Conservation (phyloP, 2,113 vertebrate genomes). For the Crotalus tigris region DNA sequence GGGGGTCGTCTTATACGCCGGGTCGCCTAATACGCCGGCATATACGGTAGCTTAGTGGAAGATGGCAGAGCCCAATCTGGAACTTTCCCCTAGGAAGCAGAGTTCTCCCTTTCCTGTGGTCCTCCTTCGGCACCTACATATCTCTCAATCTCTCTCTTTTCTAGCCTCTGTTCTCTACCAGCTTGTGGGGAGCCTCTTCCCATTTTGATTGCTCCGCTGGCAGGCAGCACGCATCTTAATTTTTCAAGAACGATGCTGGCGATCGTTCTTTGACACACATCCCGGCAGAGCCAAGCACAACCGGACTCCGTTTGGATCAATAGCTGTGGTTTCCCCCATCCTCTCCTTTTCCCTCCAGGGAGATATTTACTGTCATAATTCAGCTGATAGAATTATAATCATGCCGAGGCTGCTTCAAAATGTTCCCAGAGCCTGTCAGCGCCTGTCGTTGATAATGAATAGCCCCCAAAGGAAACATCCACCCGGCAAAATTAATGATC, state of each 20-base stretch:
- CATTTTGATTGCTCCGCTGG: background rate
- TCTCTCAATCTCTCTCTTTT: background rate
- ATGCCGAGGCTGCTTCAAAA: background rate
- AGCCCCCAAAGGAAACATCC: conserved; percentile 15
- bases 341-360: background rate
- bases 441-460: conserved; percentile 12
- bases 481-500: conserved; percentile 18
- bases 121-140: background rate
- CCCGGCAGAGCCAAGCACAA: background rate
- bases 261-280: background rate
- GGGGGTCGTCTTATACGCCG: too few species aligned
- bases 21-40: too few species aligned
- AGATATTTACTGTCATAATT: conserved; percentile 27
- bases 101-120: background rate
- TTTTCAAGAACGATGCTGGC: background rate
- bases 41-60: background rate
- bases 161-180: background rate
- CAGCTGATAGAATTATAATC: conserved; percentile 16
- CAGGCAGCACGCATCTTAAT: background rate
- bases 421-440: background rate
- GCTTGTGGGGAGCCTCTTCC: background rate
- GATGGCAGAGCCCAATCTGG: background rate
- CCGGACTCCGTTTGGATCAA: background rate
- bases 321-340: background rate
- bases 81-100: background rate